Evolutionary conservation across 1,140 invertebrate species (phyloP).

Genomic region (Plodia interpunctella): DNA sequence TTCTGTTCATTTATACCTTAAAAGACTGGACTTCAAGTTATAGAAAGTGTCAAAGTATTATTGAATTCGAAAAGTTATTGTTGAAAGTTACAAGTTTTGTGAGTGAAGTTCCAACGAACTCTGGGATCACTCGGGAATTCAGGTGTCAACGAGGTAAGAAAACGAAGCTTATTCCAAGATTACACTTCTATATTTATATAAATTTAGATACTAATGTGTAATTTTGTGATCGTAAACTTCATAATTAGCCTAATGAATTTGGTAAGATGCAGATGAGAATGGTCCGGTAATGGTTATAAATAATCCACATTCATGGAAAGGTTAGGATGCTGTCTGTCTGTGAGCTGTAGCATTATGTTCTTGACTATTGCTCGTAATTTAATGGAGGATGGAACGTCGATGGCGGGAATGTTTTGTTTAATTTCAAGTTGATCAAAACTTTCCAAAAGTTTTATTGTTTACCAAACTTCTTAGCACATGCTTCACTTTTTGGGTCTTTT

Average conservation of each 20-base stretch:
- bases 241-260: slow-evolving; percentile 42
- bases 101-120: slow-evolving; percentile 72
- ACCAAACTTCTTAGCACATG: background rate
- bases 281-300: slow-evolving; percentile 58
- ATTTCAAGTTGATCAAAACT: background rate
- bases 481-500: background rate
- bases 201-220: slow-evolving; percentile 38
- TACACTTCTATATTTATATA: slow-evolving; percentile 68
- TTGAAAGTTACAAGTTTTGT: slow-evolving; percentile 63
- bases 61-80: slow-evolving; percentile 41
- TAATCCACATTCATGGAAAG: slow-evolving; percentile 65
- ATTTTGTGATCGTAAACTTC: slow-evolving; percentile 31
- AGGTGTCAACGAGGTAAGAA: slow-evolving; percentile 77
- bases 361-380: background rate
- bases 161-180: slow-evolving; percentile 69
- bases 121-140: slow-evolving; percentile 70
- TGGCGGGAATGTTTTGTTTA: background rate
- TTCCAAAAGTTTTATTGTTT: slow-evolving; percentile 12
- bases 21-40: slow-evolving; percentile 51
- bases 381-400: background rate
- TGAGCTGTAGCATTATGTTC: background rate
- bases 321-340: slow-evolving; percentile 61
- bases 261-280: background rate
- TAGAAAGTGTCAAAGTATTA: slow-evolving; percentile 44
- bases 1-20: slow-evolving; percentile 63